Conservation (phyloP, 2,888 invertebrate genomes). For the Nipponacmea schrenckii region DNA sequence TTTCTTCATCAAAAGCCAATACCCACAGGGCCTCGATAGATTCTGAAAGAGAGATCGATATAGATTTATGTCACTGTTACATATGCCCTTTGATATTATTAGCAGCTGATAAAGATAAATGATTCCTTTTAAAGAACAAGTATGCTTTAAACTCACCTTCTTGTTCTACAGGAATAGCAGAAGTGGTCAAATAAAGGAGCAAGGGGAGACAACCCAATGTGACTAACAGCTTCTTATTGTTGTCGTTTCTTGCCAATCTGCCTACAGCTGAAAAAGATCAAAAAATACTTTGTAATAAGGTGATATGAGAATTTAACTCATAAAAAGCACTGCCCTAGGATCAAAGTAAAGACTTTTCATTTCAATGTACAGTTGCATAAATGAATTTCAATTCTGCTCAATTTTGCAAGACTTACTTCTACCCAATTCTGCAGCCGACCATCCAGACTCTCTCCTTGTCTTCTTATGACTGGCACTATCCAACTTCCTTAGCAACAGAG, state of each 20-base stretch:
- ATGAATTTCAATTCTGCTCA: too few species aligned
- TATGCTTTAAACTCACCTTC: conserved; percentile 37
- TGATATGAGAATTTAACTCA: too few species aligned
- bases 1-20: conserved; percentile 46
- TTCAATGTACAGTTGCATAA: too few species aligned
- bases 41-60: conserved; percentile 23
- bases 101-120: too few species aligned
- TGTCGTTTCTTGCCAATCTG: conserved; percentile 43
- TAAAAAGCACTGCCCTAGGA: too few species aligned
- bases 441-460: conserved; percentile 27
- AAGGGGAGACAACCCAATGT: conserved; percentile 37
- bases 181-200: conserved; percentile 29
- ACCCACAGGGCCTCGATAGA: conserved; percentile 42
- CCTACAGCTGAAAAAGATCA: conserved; percentile 32
- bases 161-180: conserved; percentile 33
- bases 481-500: conserved; percentile 29
- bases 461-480: conserved; percentile 20
- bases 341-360: too few species aligned
- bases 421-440: conserved; percentile 33
- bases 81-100: too few species aligned
- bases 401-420: conserved; percentile 27
- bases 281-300: too few species aligned
- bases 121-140: too few species aligned
- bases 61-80: too few species aligned
- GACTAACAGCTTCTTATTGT: conserved; percentile 43